These are phyloP conservation scores for Chelonia mydas DNA, from an alignment of 2,797 vertebrate genomes.

Conservation along the genomic window DNA sequence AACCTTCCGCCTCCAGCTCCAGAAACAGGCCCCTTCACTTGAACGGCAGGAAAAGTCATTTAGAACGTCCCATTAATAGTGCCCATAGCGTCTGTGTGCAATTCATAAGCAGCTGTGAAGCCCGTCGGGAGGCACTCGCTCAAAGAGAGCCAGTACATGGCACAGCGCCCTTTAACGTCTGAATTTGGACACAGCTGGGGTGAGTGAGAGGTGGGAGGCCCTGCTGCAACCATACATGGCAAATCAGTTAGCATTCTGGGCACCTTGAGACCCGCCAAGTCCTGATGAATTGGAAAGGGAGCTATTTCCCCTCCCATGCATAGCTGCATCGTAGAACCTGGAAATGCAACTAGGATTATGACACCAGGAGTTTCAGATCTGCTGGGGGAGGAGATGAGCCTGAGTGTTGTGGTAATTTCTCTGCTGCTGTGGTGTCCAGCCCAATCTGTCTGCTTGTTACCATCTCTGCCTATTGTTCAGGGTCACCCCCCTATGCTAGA, in stretches of 20 bases:
- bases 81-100: background rate
- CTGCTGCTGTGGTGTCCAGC: background rate
- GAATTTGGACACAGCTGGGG: background rate
- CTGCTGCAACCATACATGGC: background rate
- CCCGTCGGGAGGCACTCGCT: background rate
- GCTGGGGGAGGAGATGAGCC: background rate
- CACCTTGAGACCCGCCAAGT: background rate
- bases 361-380: accelerated
- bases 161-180: background rate
- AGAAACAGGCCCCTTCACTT: background rate
- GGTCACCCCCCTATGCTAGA: accelerated
- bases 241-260: background rate
- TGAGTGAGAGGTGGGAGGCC: background rate
- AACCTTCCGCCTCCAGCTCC: background rate
- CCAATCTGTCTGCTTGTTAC: background rate
- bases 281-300: background rate
- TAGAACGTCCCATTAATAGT: background rate
- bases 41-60: background rate
- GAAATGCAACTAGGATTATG: accelerated
- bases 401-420: background rate
- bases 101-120: background rate
- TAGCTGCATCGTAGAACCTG: background rate
- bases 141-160: background rate
- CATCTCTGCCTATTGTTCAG: background rate
- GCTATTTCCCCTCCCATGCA: background rate